Conservation (phyloP, 2,888 invertebrate genomes). For the Caenorhabditis imperialis region DNA sequence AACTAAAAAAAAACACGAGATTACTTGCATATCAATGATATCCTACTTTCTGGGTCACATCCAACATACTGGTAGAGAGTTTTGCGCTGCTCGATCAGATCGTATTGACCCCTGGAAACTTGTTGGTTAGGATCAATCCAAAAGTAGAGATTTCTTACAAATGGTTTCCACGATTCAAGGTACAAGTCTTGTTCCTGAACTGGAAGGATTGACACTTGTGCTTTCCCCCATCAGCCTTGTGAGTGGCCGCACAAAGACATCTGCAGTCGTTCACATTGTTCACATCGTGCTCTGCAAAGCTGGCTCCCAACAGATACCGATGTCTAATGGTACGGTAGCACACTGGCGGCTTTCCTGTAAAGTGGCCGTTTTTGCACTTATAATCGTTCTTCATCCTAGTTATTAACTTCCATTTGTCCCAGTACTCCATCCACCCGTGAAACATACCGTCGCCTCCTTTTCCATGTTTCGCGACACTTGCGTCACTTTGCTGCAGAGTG, state of each 20-base stretch:
- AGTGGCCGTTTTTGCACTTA: not conserved
- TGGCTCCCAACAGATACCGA: slow-evolving; percentile 68
- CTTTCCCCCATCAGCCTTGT: slow-evolving; percentile 27
- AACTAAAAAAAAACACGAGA: slow-evolving; percentile 33
- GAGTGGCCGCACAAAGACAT: slow-evolving; percentile 66
- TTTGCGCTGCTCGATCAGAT: slow-evolving; percentile 69
- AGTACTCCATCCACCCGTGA: slow-evolving; percentile 32
- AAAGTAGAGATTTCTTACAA: slow-evolving; percentile 20
- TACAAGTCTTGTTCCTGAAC: slow-evolving; percentile 64
- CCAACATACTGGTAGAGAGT: slow-evolving; percentile 73
- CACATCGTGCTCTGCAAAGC: slow-evolving; percentile 62
- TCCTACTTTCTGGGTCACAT: slow-evolving; percentile 70
- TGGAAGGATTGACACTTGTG: slow-evolving; percentile 67
- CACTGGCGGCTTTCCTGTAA: slow-evolving; percentile 51
- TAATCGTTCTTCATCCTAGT: slow-evolving; percentile 7
- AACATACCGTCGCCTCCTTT: slow-evolving; percentile 20
- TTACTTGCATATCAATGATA: not conserved
- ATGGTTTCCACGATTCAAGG: slow-evolving; percentile 69
- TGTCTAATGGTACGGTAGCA: slow-evolving; percentile 72
- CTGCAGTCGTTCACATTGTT: slow-evolving; percentile 70
- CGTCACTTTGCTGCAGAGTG: slow-evolving; percentile 52
- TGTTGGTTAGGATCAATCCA: not conserved
- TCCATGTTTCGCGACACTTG: slow-evolving; percentile 32
- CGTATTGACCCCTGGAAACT: slow-evolving; percentile 64
- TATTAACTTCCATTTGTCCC: slow-evolving; percentile 27